Percentiles rank a stretch among this genome's conserved stretches.
Evolutionary conservation across 2,797 vertebrate species (phyloP).

Genomic region (Pempheris klunzingeri): DNA sequence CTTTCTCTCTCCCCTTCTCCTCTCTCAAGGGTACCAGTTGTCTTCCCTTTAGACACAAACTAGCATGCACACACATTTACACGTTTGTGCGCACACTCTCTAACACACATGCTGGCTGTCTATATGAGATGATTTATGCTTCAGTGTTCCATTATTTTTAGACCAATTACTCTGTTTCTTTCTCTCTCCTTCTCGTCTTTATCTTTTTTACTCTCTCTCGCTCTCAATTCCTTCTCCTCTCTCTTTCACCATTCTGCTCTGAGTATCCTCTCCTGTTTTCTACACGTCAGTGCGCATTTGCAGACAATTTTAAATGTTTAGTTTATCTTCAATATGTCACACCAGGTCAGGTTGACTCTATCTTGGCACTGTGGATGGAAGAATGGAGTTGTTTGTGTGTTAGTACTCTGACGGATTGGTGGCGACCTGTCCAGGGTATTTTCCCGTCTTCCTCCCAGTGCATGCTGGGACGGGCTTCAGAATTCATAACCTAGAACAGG

Average conservation of each 20-base stretch:
- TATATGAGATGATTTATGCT: conserved; percentile 75
- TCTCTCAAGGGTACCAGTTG: conserved; percentile 60
- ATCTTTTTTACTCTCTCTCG: conserved; percentile 13
- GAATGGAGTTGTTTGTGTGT: conserved; percentile 1
- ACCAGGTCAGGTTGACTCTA: conserved; percentile 22
- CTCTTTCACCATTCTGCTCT: not conserved
- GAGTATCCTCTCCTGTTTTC: conserved; percentile 34
- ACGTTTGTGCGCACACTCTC: conserved; percentile 24
- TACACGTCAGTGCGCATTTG: conserved; percentile 13
- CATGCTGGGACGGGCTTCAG: conserved; percentile 10
- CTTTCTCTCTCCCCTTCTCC: conserved; percentile 28
- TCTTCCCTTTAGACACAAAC: conserved; percentile 28
- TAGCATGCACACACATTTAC: conserved; percentile 12
- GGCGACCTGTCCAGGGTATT: not conserved
- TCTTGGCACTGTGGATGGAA: not conserved
- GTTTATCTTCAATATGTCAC: conserved; percentile 20
- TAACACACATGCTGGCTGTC: conserved; percentile 50
- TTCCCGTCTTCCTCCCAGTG: not conserved
- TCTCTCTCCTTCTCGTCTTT: conserved; percentile 29
- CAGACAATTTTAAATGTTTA: conserved; percentile 43
- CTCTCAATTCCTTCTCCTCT: conserved; percentile 16
- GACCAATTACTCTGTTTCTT: conserved; percentile 63
- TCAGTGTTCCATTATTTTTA: conserved; percentile 71
- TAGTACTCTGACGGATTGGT: not conserved
- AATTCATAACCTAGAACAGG: not conserved